Base-by-base conservation (phyloP, 1,140 invertebrate genomes). In the Phymorhynchus buccinoides region DNA sequence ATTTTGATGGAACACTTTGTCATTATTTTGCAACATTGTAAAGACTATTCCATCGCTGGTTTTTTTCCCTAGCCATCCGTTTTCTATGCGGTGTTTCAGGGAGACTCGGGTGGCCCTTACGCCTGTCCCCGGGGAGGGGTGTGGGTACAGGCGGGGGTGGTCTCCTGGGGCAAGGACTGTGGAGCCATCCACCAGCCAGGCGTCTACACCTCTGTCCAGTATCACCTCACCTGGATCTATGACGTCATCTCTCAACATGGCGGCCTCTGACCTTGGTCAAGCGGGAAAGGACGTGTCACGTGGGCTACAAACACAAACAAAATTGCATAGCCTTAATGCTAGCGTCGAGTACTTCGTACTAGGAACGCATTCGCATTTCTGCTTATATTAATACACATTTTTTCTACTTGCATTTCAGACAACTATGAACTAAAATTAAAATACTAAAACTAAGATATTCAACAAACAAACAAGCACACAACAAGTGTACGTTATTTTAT, bases 81-180 rank as follows among this genome's bases (percentile, higher is more conserved):
- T n/a, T n/a, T n/a, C n/a, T 73, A 32, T 79, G 81, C n/a, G 62
- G 4, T 71, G 2, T 83, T 44, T 52, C 80, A 82, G 78, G 78
- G 79, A 22, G 78, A 73, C 68, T 81, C 78, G 80, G 84, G 78
- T 22, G 75, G 83, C 27, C 83, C 83, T 1, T 80, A 79, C 52
- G 83, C 52, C 27, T 84, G 83, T 35, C 52, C 37, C 7, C 75
- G 48, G 35, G 41, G 41, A 18, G 73, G 52, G 30, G 32, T 52
- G 32, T 84, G 83, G 75, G 75, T 79, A 35, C 48, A 79, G 44
- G 77, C 3, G 77, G 83, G 83, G 14, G 3, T 84, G 22, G 83
- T 84, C 18, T 84, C 75, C 35, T 84, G 83, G 83, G 75, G 83
- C 7, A 84, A 73, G 73, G 75, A 66, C 12, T 84, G 83, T 37